Evolutionary conservation across 2,888 invertebrate genomes (phyloP).

Genomic region (Zaprionus bogoriensis): DNA sequence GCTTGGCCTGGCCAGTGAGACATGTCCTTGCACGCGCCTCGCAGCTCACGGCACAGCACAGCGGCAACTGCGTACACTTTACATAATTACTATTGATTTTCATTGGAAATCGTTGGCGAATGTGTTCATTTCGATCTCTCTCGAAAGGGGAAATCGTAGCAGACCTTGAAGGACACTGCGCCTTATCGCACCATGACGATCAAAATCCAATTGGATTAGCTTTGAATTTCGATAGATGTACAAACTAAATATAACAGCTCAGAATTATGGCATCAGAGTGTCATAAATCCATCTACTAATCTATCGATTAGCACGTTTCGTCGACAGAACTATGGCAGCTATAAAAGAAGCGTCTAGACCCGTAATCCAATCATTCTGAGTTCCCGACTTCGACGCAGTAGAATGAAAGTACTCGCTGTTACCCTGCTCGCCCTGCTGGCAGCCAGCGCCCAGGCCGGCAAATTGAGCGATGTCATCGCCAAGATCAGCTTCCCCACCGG

Average conservation of each 20-base stretch:
- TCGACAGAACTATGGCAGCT: slow-evolving; percentile 2
- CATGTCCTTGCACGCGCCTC: slow-evolving; percentile 31
- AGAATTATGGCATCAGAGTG: not conserved
- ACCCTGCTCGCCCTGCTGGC: slow-evolving; percentile 59
- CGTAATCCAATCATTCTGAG: slow-evolving; percentile 11
- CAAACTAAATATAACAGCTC: not conserved
- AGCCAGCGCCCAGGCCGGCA: slow-evolving; percentile 63
- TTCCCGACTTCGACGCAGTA: slow-evolving; percentile 9
- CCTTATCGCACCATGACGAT: not conserved
- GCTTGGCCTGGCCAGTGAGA: too few relatives aligned
- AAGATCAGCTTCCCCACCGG: slow-evolving; percentile 73
- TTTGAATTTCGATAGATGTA: not conserved
- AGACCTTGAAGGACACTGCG: not conserved
- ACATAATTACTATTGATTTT: not conserved
- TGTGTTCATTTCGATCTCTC: not conserved
- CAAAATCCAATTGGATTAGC: not conserved
- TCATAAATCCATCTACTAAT: not conserved
- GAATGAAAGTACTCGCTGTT: slow-evolving; percentile 74
- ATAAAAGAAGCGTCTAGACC: slow-evolving; percentile 39
- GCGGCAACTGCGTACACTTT: not conserved
- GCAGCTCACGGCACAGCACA: slow-evolving; percentile 26
- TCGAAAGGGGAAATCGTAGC: too few relatives aligned
- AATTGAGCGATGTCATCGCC: slow-evolving; percentile 43
- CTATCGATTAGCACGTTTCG: not conserved
- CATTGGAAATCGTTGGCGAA: too few relatives aligned